A percentile compares a stretch with the other conserved stretches of the same genome.
phyloP scores from a whole-genome alignment of 2,797 vertebrate genomes.

The Paratrypauchen microcephalus region DNA sequence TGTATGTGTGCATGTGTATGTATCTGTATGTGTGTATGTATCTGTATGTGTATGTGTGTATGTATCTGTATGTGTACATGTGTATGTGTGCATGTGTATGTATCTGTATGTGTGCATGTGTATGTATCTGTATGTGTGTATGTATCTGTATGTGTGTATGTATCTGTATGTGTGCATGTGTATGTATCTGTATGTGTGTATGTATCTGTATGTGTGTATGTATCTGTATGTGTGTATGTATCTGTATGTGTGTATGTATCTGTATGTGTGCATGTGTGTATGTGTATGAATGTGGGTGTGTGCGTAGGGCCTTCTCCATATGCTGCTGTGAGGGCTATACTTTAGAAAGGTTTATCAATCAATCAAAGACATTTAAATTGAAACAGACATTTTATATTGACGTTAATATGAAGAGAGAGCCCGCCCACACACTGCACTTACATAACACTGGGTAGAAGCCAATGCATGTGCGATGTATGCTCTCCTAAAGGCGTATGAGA shows the following conservation, averaged over 20 bases:
- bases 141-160: neutral
- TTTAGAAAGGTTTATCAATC: constrained; percentile 8
- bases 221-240: neutral
- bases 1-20: neutral
- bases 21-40: neutral
- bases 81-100: neutral
- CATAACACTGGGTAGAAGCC: neutral
- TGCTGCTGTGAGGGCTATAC: neutral
- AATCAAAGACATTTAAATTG: neutral
- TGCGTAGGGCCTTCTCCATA: neutral
- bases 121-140: neutral
- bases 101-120: neutral
- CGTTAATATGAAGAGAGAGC: constrained; percentile 6
- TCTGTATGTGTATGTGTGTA: neutral
- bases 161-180: neutral
- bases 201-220: neutral
- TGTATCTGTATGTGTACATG: neutral
- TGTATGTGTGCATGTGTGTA: neutral
- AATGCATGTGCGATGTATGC: neutral
- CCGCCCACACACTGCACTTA: neutral
- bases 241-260: neutral
- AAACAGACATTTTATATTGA: constrained; percentile 5
- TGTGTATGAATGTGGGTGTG: neutral
- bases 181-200: neutral
- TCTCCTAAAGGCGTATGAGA: neutral